Base-by-base conservation (phyloP, 1,140 invertebrate species). In the Tenebrio molitor region DNA sequence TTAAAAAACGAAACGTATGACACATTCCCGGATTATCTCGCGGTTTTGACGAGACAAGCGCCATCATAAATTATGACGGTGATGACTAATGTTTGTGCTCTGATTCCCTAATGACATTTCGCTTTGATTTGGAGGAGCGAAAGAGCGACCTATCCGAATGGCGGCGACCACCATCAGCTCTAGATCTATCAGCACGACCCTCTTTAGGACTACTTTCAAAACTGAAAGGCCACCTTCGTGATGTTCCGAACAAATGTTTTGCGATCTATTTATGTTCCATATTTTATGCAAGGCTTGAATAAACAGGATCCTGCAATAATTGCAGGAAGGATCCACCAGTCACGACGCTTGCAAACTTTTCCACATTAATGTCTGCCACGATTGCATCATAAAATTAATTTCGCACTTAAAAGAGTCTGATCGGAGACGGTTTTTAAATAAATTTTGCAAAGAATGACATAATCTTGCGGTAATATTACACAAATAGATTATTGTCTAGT, bases 1-100 rank as follows among this genome's bases (percentile, higher is more conserved):
- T 58, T 58, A 58, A 58, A 58, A 58, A 58, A 58, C 50, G 50
- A 58, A 58, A 58, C 50, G 50, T 58, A 58, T 58, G 50, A 58
- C 50, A 58, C 50, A 23, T 34, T 23, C 23, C 21, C 21, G 50
- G 21, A 58, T 58, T 58, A 58, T 58, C 50, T 58, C 19, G 23
- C 50, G 50, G 50, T 58, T 58, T 58, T 58, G 50, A 58, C 50
- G 50, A 58, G 50, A 58, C 50, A 58, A 50, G 21, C 50, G n/a
- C 15, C 21, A 58, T 58, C 25, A 58, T 58, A 58, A 58, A 58
- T 58, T 58, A 29, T 15, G 19, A 58, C 12, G 50, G 50, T 58
- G 50, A 58, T 58, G 50, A 58, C 50, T 58, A 58, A 58, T 58
- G 50, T 58, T 58, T 58, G 50, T 23, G 50, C 50, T 58, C 50